These are phyloP conservation scores for Drosophila obscura DNA, from an alignment of 1,140 invertebrate genomes.

Conservation along the genomic window DNA sequence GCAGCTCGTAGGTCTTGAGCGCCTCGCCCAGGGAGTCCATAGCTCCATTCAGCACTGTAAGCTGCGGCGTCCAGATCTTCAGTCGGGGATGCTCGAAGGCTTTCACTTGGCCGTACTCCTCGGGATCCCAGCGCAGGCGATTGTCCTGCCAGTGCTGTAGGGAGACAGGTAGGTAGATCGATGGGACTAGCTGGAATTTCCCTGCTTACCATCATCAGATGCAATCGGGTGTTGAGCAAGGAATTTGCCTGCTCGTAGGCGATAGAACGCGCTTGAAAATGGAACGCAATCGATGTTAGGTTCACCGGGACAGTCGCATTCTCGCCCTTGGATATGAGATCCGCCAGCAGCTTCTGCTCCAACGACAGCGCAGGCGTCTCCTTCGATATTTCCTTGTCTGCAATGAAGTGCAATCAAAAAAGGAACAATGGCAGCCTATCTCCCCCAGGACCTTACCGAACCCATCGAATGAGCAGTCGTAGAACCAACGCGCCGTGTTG, in stretches of 20 bases:
- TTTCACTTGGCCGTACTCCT: slow-evolving; percentile 28
- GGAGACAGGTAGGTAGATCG: not conserved
- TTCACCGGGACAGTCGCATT: slow-evolving; percentile 62
- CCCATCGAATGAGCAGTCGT: slow-evolving; percentile 75
- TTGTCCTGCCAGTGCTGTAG: slow-evolving; percentile 62
- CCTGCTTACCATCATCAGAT: slow-evolving; percentile 51
- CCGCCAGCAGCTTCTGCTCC: slow-evolving; percentile 39
- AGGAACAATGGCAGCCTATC: too few relatives aligned
- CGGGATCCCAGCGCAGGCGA: slow-evolving; percentile 57
- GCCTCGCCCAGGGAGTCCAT: slow-evolving; percentile 34
- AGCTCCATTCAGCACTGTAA: slow-evolving; percentile 63
- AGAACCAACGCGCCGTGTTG: slow-evolving; percentile 74
- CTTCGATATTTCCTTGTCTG: slow-evolving; percentile 46
- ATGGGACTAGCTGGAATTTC: not conserved
- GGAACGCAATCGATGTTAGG: slow-evolving; percentile 59
- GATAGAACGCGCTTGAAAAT: slow-evolving; percentile 63
- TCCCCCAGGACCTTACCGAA: slow-evolving; percentile 41
- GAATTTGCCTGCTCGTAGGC: slow-evolving; percentile 60
- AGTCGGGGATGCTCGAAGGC: slow-evolving; percentile 42
- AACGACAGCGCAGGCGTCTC: slow-evolving; percentile 7
- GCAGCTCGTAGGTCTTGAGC: slow-evolving; percentile 38
- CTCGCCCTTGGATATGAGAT: slow-evolving; percentile 43
- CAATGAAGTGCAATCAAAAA: not conserved
- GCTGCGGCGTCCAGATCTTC: slow-evolving; percentile 62
- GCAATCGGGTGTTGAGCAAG: slow-evolving; percentile 56